phyloP scores from a whole-genome alignment of 2,113 vertebrate genomes.

The Nothobranchius kuhntae region DNA sequence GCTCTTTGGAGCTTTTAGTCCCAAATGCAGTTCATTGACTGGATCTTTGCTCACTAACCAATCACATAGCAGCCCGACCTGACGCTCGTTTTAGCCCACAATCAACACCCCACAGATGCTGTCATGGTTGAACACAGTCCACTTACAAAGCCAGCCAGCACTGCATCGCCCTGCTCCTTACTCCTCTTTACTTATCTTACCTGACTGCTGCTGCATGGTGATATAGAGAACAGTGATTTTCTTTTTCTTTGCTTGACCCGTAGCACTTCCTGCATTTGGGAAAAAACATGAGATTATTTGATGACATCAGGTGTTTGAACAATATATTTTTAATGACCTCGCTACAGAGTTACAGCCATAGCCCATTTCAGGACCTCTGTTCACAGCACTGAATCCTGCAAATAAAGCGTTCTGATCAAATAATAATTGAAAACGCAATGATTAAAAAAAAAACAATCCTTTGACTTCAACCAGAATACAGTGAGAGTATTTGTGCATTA shows the following conservation, averaged over 20 bases:
- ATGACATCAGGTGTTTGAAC: neutral
- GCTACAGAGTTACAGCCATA: neutral
- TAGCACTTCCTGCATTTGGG: slow-evolving; percentile 11
- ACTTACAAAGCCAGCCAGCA: slow-evolving; percentile 30
- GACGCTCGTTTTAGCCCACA: slow-evolving; percentile 72
- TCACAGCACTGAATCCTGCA: slow-evolving; percentile 10
- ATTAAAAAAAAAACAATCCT: neutral
- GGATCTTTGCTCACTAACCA: slow-evolving; percentile 58
- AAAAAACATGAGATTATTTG: slow-evolving; percentile 25
- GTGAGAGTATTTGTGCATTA: slow-evolving; percentile 18
- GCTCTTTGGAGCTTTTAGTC: slow-evolving; percentile 72
- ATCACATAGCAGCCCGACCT: slow-evolving; percentile 50
- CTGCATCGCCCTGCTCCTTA: slow-evolving; percentile 25
- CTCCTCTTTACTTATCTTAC: neutral
- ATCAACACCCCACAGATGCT: slow-evolving; percentile 79
- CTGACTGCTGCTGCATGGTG: slow-evolving; percentile 2
- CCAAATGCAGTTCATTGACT: slow-evolving; percentile 71
- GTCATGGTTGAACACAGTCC: slow-evolving; percentile 48
- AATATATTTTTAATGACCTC: neutral
- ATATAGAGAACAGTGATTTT: slow-evolving; percentile 1
- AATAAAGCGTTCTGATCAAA: slow-evolving; percentile 9
- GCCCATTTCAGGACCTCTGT: slow-evolving; percentile 2
- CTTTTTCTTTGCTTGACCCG: neutral
- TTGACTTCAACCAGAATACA: neutral
- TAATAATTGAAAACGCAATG: too few relatives aligned